Conservation (phyloP, 2,113 vertebrate species). For the Azemiops feae region DNA sequence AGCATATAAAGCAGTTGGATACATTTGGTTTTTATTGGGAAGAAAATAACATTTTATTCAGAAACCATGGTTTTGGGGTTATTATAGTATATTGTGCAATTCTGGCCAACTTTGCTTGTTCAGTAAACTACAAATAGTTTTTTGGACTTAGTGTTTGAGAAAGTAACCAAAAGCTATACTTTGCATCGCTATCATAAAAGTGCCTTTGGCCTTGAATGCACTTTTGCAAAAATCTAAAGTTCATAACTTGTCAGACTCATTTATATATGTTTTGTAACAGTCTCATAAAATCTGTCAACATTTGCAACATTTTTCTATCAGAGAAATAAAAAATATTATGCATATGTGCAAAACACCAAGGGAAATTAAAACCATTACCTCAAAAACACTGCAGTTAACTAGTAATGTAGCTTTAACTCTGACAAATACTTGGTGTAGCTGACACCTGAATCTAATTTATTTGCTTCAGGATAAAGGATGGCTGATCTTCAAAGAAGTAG, state of each 20-base stretch:
- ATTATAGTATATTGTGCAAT: not conserved
- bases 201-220: not conserved
- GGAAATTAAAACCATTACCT: conserved; percentile 33
- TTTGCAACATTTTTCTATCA: conserved; percentile 27
- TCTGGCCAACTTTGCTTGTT: not conserved
- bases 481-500: conserved; percentile 64
- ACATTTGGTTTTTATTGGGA: not conserved
- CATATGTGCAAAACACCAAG: not conserved
- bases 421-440: not conserved
- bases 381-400: conserved; percentile 36
- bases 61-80: not conserved
- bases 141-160: not conserved
- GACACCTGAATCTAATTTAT: conserved; percentile 36
- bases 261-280: not conserved
- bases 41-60: not conserved
- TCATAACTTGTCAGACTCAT: not conserved
- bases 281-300: conserved; percentile 13
- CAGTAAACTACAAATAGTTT: not conserved
- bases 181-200: not conserved
- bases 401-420: not conserved
- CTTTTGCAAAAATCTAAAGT: not conserved
- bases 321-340: not conserved
- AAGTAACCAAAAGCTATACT: not conserved
- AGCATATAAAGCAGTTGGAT: not conserved
- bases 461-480: conserved; percentile 69